Base-by-base conservation (phyloP, 2,888 invertebrate species). In the Ennomos quercinarius region DNA sequence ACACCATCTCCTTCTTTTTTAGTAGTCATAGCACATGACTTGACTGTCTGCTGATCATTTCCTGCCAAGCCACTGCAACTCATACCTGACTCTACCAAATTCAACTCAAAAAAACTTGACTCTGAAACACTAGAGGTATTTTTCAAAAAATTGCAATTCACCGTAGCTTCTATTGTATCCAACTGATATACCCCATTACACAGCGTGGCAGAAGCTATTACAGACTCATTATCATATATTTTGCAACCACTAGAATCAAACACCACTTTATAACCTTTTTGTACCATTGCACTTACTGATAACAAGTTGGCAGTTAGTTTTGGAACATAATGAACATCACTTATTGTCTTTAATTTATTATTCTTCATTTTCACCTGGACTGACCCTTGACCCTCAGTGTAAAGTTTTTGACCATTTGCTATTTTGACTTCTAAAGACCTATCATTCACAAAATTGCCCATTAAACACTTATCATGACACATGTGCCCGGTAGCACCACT, bases 281-380 rank as follows among this genome's bases (percentile, higher is more conserved):
- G 39, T 8, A 43, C 10, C 35, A 43, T 45, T 1, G 44, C 61
- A 48, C 63, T 61, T 9, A 63, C 64, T 27, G 59, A 61, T 48
- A 62, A 52, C 47, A 65, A 50, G 45, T 59, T 61, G 17, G 53
- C 35, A 9, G 61, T 40, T 10, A 63, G 49, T 1, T 57, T 57
- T 12, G 64, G 67, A 17, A 64, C 55, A 56, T 49, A 62, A 47
- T 50, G 49, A 9, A 64, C 61, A 44, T 57, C 39, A 44, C 50
- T 63, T 46, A 62, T 57, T 36, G 50, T 57, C 36, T 53, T 55
- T 52, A 59, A 5, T 8, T 9, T 10, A 48, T 50, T 12, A 9
- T 38, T 42, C 39, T 51, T 47, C 36, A 64, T 13, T n/a, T 34
- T 34, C 2, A 57, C 48, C 12, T 37, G 10, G 13, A 62, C 54